Conservation (phyloP, 2,113 vertebrate species). For the Paramormyrops kingsleyae region DNA sequence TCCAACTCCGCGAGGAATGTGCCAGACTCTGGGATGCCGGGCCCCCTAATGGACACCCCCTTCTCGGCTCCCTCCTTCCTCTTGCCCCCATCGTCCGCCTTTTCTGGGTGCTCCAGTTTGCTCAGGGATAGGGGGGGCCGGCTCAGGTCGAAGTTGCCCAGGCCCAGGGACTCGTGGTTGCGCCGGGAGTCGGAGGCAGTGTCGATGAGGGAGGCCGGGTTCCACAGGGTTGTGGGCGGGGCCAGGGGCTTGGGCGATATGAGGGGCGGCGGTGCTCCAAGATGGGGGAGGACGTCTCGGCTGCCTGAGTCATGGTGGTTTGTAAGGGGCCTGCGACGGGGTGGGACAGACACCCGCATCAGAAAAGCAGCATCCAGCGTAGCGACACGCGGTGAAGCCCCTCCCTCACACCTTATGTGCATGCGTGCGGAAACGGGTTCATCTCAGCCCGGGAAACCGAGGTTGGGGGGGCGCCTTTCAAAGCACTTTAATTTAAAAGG, state of each 20-base stretch:
- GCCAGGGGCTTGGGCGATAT: conserved; percentile 82
- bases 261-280: conserved; percentile 86
- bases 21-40: conserved; percentile 60
- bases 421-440: background rate
- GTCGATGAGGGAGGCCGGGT: conserved; percentile 84
- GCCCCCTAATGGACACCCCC: conserved; percentile 60
- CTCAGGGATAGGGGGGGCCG: conserved; percentile 60
- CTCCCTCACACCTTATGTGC: too few species aligned
- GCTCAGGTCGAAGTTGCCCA: conserved; percentile 66
- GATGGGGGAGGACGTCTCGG: conserved; percentile 75
- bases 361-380: background rate
- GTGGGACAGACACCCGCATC: background rate
- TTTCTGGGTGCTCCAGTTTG: conserved; percentile 69
- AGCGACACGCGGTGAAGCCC: background rate
- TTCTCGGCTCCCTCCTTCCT: conserved; percentile 72
- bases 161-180: conserved; percentile 66
- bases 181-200: conserved; percentile 68
- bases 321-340: conserved; percentile 60
- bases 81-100: conserved; percentile 69
- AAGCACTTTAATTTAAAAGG: conserved; percentile 10
- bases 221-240: conserved; percentile 84
- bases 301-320: conserved; percentile 72
- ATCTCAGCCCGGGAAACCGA: background rate
- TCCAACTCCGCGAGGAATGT: conserved; percentile 87
- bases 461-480: background rate